phyloP scores from a whole-genome alignment of 2,888 invertebrate genomes.

The Crioceris asparagi region DNA sequence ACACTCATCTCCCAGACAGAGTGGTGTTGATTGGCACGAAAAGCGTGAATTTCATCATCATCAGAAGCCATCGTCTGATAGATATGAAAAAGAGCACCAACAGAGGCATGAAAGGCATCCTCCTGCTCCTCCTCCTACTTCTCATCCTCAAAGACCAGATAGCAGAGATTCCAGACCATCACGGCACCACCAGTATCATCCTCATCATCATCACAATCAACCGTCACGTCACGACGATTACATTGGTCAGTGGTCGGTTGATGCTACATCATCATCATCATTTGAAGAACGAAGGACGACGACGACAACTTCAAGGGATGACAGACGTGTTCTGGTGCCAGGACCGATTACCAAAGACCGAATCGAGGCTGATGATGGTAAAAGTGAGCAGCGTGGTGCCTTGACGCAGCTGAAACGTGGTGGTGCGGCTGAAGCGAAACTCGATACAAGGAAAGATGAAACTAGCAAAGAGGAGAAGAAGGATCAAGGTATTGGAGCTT shows the following conservation, averaged over 20 bases:
- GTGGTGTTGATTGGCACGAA: slow-evolving; percentile 31
- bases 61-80: too few species aligned
- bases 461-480: slow-evolving; percentile 9
- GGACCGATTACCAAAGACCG: slow-evolving; percentile 51
- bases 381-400: slow-evolving; percentile 38
- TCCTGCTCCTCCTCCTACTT: too few species aligned
- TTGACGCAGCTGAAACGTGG: slow-evolving; percentile 44
- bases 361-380: slow-evolving; percentile 46
- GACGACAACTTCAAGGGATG: too few species aligned
- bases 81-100: slow-evolving; percentile 31
- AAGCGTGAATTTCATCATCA: slow-evolving; percentile 26
- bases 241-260: too few species aligned
- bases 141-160: slow-evolving; percentile 48
- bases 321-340: slow-evolving; percentile 42
- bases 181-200: slow-evolving; percentile 43
- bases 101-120: slow-evolving; percentile 37
- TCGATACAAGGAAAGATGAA: slow-evolving; percentile 12
- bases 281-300: slow-evolving; percentile 10
- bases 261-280: too few species aligned
- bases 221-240: too few species aligned
- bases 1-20: too few species aligned
- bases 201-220: too few species aligned
- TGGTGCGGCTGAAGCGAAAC: slow-evolving; percentile 30
- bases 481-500: slow-evolving; percentile 19
- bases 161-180: slow-evolving; percentile 47